These are phyloP conservation scores for Lamellibrachia luymesi DNA, from an alignment of 1,140 invertebrate species.

Conservation along the genomic window DNA sequence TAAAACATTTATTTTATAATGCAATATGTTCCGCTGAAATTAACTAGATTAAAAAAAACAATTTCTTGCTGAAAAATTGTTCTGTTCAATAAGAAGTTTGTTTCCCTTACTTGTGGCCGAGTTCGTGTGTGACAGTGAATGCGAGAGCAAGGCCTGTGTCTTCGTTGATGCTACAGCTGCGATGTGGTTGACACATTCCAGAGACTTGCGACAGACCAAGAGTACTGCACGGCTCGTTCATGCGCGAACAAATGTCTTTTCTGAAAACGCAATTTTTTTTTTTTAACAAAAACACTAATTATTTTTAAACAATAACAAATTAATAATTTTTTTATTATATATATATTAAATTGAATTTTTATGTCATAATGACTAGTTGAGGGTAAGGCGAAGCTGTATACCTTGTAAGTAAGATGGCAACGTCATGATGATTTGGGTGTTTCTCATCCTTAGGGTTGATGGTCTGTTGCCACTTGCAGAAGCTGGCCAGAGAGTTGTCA, in stretches of 20 bases:
- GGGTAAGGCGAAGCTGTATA: slow-evolving; percentile 42
- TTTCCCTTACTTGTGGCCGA: slow-evolving; percentile 83
- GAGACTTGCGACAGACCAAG: slow-evolving; percentile 84
- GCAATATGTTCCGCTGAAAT: too few species aligned
- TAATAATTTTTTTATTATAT: not conserved
- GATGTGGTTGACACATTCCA: slow-evolving; percentile 84
- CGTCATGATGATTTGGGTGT: slow-evolving; percentile 88
- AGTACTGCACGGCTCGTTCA: slow-evolving; percentile 76
- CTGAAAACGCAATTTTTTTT: slow-evolving; percentile 53
- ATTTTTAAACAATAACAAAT: not conserved
- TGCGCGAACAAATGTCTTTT: slow-evolving; percentile 79
- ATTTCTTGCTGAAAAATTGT: not conserved
- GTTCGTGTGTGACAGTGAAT: slow-evolving; percentile 89
- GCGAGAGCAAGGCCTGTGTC: slow-evolving; percentile 88
- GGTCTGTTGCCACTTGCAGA: slow-evolving; percentile 82
- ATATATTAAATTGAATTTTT: too few species aligned
- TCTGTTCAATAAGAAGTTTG: not conserved
- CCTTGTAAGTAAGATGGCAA: slow-evolving; percentile 86
- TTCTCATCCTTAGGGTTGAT: slow-evolving; percentile 75
- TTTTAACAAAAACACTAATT: not conserved
- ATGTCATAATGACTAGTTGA: not conserved
- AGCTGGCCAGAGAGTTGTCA: slow-evolving; percentile 77
- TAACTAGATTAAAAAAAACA: not conserved
- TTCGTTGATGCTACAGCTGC: slow-evolving; percentile 86
- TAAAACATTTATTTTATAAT: too few species aligned